phyloP scores from a whole-genome alignment of 2,113 vertebrate species.

The Grantiella picta region DNA sequence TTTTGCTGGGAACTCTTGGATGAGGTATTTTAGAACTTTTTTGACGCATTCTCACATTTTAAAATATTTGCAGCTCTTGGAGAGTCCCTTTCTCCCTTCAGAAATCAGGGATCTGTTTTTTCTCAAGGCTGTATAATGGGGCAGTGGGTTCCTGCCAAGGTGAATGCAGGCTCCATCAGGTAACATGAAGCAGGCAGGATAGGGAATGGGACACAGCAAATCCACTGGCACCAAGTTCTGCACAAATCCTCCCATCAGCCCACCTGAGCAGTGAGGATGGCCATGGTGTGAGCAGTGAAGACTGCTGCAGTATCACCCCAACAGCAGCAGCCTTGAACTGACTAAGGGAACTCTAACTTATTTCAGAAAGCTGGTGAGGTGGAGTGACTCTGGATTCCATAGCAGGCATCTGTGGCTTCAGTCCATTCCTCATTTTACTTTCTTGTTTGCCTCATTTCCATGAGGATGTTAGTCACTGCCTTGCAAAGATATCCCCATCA shows the following conservation, averaged over 20 bases:
- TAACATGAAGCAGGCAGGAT: background rate
- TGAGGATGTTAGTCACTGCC: background rate
- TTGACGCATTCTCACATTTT: background rate
- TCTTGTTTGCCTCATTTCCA: background rate
- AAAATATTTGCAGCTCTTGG: background rate
- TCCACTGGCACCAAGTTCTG: background rate
- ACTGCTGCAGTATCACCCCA: background rate
- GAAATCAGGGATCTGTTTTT: background rate
- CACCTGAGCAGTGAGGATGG: rapidly evolving
- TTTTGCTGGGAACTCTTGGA: background rate
- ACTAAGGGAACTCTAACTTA: background rate
- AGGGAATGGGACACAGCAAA: background rate
- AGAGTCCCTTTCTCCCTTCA: background rate
- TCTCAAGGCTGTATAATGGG: background rate
- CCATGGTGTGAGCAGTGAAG: background rate
- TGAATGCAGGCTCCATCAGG: background rate
- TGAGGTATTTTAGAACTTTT: background rate
- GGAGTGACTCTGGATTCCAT: background rate
- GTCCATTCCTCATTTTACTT: background rate
- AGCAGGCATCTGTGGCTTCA: background rate
- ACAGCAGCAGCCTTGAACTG: background rate
- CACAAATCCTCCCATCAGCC: background rate
- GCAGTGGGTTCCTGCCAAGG: background rate
- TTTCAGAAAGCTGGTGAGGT: background rate
- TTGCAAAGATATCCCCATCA: background rate